These are phyloP conservation scores for Saccostrea glomerata DNA, from an alignment of 1,140 invertebrate species.

Conservation along the genomic window DNA sequence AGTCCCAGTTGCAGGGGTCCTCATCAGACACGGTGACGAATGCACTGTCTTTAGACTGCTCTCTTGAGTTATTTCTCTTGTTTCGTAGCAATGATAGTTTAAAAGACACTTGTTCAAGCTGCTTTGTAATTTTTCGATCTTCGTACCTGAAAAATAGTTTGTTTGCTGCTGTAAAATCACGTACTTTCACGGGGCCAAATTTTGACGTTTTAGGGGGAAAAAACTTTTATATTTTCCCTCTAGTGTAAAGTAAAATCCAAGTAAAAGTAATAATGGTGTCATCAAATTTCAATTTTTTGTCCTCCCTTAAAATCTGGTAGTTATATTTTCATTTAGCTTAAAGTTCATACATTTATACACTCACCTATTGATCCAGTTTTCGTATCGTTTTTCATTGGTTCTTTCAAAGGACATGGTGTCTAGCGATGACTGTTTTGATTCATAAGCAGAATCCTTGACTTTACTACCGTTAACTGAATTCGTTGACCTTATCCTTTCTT, in stretches of 20 bases:
- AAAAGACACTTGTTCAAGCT: constrained; percentile 28
- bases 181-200: too few relatives aligned
- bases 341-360: background rate
- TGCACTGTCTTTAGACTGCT: background rate
- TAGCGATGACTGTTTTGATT: constrained; percentile 66
- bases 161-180: too few relatives aligned
- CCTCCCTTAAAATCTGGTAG: too few relatives aligned
- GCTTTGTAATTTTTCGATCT: constrained; percentile 39
- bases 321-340: too few relatives aligned
- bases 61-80: background rate
- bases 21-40: background rate
- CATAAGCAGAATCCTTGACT: constrained; percentile 65
- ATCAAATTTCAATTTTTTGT: too few relatives aligned
- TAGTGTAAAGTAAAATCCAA: too few relatives aligned
- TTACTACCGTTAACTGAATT: constrained; percentile 6
- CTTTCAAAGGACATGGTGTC: constrained; percentile 42
- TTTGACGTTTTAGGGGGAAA: too few relatives aligned
- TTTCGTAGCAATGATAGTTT: constrained; percentile 1
- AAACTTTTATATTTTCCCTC: too few relatives aligned
- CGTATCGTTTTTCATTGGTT: background rate
- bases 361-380: background rate
- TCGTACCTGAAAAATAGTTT: constrained; percentile 46
- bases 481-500: background rate
- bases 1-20: background rate
- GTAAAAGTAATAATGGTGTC: too few relatives aligned